A percentile compares a stretch with the other conserved stretches of the same genome.
phyloP scores from a whole-genome alignment of 2,113 vertebrate genomes.

The Crotalus viridis region DNA sequence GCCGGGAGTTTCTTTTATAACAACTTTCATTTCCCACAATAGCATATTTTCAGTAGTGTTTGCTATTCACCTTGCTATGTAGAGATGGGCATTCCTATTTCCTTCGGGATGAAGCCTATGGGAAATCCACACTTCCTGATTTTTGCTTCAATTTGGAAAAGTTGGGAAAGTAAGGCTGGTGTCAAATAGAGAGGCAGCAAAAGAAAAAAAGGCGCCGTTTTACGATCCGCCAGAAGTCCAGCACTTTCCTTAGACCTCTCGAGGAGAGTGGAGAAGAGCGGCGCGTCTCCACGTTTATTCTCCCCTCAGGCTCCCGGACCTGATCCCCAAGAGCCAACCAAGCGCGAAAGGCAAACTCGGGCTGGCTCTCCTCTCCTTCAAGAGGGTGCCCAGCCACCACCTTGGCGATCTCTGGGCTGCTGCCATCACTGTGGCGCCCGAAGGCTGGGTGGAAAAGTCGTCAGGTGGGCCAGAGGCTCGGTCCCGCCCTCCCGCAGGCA shows the following conservation, averaged over 20 bases:
- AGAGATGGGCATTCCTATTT: not conserved
- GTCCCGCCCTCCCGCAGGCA: not conserved
- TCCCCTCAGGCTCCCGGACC: not conserved
- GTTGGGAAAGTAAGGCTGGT: not conserved
- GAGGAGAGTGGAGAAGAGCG: not conserved
- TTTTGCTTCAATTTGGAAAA: not conserved
- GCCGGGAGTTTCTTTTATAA: not conserved
- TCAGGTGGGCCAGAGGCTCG: not conserved
- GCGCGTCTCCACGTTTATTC: not conserved
- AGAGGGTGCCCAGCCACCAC: too few relatives aligned
- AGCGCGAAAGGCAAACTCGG: not conserved
- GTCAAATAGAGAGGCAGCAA: not conserved
- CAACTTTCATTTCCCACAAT: not conserved
- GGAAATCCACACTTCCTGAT: not conserved
- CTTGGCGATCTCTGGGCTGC: not conserved
- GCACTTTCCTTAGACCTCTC: not conserved
- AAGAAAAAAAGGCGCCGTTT: not conserved
- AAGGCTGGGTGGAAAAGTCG: not conserved
- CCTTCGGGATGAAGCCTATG: not conserved
- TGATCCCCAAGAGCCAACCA: not conserved
- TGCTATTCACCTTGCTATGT: not conserved
- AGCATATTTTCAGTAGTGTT: not conserved
- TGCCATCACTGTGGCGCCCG: not conserved
- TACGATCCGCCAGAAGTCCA: not conserved
- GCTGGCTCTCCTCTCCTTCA: not conserved